Conservation (phyloP, 2,888 invertebrate species). For the Heliconius ethilla region DNA sequence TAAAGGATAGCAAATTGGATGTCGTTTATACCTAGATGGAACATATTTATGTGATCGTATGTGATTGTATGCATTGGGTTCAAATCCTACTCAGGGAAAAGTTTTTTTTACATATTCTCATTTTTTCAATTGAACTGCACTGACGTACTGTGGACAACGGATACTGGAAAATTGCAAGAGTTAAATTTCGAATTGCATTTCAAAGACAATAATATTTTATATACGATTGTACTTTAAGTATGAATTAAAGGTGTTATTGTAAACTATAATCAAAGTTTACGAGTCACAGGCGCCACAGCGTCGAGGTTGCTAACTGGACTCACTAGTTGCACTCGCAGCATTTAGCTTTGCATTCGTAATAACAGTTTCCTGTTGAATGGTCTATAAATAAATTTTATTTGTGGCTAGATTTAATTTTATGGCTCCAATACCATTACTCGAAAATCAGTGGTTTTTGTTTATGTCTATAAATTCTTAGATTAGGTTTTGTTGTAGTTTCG, state of each 20-base stretch:
- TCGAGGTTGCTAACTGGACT: constrained; percentile 67
- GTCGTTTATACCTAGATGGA: background rate
- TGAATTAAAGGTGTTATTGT: constrained; percentile 52
- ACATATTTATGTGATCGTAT: background rate
- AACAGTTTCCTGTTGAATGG: constrained; percentile 64
- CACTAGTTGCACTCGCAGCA: constrained; percentile 54
- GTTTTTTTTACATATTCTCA: background rate
- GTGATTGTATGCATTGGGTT: background rate
- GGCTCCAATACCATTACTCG: constrained; percentile 30
- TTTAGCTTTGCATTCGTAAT: constrained; percentile 67
- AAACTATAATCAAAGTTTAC: constrained; percentile 71
- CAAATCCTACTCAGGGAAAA: background rate
- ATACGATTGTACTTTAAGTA: constrained; percentile 32
- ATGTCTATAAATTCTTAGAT: constrained; percentile 27
- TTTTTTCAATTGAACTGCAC: background rate
- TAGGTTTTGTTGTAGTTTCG: constrained; percentile 15
- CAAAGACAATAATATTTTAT: constrained; percentile 27
- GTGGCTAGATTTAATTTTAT: constrained; percentile 41
- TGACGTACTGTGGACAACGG: background rate
- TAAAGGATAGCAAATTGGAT: background rate
- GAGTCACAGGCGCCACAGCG: constrained; percentile 68
- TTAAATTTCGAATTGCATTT: background rate
- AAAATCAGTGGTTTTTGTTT: constrained; percentile 31
- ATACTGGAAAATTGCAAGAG: background rate
- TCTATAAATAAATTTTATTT: constrained; percentile 49